Evolutionary conservation across 2,888 invertebrate species (phyloP).

Genomic region (Phaedon cochleariae): DNA sequence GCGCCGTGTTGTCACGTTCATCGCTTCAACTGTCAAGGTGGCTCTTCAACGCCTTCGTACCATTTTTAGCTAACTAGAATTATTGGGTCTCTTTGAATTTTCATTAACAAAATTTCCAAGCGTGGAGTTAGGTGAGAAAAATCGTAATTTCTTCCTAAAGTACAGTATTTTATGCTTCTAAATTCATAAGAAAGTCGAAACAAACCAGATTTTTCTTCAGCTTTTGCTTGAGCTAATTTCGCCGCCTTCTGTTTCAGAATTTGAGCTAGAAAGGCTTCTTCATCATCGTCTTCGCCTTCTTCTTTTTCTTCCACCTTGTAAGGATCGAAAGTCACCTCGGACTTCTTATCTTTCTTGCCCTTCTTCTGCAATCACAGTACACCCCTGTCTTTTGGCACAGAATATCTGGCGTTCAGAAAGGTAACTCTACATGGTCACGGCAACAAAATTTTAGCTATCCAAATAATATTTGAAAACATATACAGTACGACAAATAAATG

Average conservation of each 20-base stretch:
- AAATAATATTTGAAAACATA: too few species aligned
- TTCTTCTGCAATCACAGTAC: slow-evolving; percentile 12
- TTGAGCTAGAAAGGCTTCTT: slow-evolving; percentile 22
- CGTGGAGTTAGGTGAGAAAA: too few species aligned
- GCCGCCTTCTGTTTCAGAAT: slow-evolving; percentile 57
- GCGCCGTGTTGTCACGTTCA: too few species aligned
- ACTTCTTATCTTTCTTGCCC: slow-evolving; percentile 16
- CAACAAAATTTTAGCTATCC: background rate
- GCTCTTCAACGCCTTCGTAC: too few species aligned
- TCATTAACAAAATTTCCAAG: too few species aligned
- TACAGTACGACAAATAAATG: too few species aligned
- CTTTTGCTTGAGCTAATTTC: slow-evolving; percentile 59
- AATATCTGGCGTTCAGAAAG: background rate
- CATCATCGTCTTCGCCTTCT: slow-evolving; percentile 16
- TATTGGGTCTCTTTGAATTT: too few species aligned
- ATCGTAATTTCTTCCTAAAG: too few species aligned
- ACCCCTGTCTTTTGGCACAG: background rate
- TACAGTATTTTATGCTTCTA: too few species aligned
- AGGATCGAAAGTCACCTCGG: background rate
- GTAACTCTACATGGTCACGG: background rate
- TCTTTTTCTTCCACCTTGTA: slow-evolving; percentile 18
- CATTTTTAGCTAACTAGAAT: too few species aligned
- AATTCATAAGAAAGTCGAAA: background rate
- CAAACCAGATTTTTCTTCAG: background rate
- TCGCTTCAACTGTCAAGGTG: too few species aligned